Conservation (phyloP, 2,888 invertebrate species). For the Notodonta dromedarius region DNA sequence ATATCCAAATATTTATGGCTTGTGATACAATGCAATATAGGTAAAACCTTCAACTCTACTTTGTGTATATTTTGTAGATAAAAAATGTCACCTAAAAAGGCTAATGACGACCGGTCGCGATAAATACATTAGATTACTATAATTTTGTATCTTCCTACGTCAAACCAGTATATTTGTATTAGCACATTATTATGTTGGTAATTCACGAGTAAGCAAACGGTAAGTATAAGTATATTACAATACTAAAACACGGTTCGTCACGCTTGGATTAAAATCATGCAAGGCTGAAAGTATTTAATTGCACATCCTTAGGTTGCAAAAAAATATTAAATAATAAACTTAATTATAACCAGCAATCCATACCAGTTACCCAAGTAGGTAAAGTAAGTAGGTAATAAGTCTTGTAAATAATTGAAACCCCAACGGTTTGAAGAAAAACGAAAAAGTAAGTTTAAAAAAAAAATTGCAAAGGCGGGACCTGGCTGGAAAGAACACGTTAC, state of each 20-base stretch:
- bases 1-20: neutral
- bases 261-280: conserved; percentile 33
- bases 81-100: too few species aligned
- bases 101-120: neutral
- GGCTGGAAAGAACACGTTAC: neutral
- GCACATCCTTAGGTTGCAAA: conserved; percentile 23
- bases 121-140: neutral
- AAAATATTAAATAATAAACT: neutral
- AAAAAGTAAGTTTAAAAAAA: too few species aligned
- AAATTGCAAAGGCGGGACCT: neutral
- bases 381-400: too few species aligned
- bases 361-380: neutral
- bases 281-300: conserved; percentile 32
- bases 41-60: too few species aligned
- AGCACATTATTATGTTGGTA: neutral
- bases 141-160: neutral
- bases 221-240: neutral
- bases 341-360: neutral
- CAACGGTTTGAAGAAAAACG: neutral
- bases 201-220: neutral
- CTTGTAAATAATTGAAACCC: neutral
- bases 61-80: neutral
- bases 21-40: too few species aligned
- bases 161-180: neutral
- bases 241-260: conserved; percentile 28